Percentiles rank a stretch among this genome's conserved stretches.
Conservation (phyloP, 2,113 vertebrate genomes). For the Crotalus tigris region DNA sequence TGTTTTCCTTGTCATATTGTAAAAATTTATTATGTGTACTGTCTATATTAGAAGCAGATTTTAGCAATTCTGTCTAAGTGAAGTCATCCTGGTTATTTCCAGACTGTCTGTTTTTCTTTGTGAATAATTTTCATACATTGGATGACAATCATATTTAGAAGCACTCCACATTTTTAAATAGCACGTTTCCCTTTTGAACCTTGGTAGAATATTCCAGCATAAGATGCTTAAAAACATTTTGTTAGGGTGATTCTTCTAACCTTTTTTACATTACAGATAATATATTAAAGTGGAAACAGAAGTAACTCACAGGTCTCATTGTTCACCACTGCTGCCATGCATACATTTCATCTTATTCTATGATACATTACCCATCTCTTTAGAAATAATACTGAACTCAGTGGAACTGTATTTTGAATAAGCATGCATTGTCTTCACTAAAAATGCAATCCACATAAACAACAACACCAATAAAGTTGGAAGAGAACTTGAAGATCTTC, state of each 20-base stretch:
- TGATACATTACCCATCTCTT: background rate
- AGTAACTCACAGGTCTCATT: background rate
- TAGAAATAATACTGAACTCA: background rate
- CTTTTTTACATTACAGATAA: conserved; percentile 11
- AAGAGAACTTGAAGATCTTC: too few relatives aligned
- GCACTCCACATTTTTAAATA: conserved; percentile 78
- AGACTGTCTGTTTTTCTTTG: conserved; percentile 77
- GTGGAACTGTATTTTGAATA: background rate
- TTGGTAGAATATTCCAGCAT: conserved; percentile 45
- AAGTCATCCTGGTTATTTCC: conserved; percentile 88
- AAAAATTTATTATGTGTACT: conserved; percentile 91
- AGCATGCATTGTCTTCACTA: background rate
- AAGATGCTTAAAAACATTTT: conserved; percentile 18
- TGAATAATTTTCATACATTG: conserved; percentile 83
- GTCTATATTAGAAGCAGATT: conserved; percentile 94
- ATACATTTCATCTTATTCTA: background rate
- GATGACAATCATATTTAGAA: conserved; percentile 86
- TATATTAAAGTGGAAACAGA: background rate
- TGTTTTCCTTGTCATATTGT: conserved; percentile 95
- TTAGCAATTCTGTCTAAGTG: conserved; percentile 90
- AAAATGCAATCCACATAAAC: background rate
- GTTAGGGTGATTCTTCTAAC: conserved; percentile 18
- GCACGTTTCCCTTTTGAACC: conserved; percentile 75
- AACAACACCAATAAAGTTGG: too few relatives aligned
- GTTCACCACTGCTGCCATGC: background rate